Percentiles rank a stretch among this genome's conserved stretches.
These are phyloP conservation scores for Congeria kusceri DNA, from an alignment of 2,888 invertebrate genomes.

Conservation along the genomic window DNA sequence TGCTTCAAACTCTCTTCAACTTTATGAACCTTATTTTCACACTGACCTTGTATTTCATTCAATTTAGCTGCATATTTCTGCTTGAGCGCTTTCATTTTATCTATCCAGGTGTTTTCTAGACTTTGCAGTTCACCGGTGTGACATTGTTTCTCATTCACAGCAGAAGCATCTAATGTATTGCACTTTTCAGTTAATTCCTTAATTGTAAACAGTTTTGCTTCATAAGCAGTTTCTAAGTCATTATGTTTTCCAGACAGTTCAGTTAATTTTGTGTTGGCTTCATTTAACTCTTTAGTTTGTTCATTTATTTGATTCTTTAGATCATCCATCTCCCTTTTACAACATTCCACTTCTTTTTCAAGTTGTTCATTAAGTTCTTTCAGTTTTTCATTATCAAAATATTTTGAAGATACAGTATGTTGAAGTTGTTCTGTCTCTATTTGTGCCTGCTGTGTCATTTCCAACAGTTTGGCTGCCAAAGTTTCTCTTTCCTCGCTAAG, in stretches of 20 bases:
- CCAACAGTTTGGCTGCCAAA: conserved; percentile 75
- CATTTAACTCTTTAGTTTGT: conserved; percentile 12
- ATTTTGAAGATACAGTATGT: conserved; percentile 65
- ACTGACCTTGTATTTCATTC: conserved; percentile 74
- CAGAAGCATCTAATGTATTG: conserved; percentile 39
- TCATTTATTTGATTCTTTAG: conserved; percentile 14
- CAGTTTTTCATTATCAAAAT: conserved; percentile 65
- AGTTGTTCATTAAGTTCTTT: conserved; percentile 24
- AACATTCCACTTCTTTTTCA: conserved; percentile 1
- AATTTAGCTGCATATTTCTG: conserved; percentile 77
- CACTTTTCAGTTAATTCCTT: conserved; percentile 6
- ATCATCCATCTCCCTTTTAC: conserved; percentile 28
- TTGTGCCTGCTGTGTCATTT: conserved; percentile 70
- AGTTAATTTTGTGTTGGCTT: conserved; percentile 16
- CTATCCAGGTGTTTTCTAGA: conserved; percentile 67
- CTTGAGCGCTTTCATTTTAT: conserved; percentile 76
- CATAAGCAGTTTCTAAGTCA: conserved; percentile 23
- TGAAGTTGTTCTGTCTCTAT: conserved; percentile 67
- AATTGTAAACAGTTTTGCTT: conserved; percentile 27
- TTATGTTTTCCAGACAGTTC: conserved; percentile 26
- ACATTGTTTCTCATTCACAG: conserved; percentile 64
- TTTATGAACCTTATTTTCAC: conserved; percentile 49
- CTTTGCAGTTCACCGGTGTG: conserved; percentile 43
- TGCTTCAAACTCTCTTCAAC: conserved; percentile 50
- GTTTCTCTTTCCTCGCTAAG: conserved; percentile 70